phyloP scores from a whole-genome alignment of 2,113 vertebrate species.

The Cavia porcellus region DNA sequence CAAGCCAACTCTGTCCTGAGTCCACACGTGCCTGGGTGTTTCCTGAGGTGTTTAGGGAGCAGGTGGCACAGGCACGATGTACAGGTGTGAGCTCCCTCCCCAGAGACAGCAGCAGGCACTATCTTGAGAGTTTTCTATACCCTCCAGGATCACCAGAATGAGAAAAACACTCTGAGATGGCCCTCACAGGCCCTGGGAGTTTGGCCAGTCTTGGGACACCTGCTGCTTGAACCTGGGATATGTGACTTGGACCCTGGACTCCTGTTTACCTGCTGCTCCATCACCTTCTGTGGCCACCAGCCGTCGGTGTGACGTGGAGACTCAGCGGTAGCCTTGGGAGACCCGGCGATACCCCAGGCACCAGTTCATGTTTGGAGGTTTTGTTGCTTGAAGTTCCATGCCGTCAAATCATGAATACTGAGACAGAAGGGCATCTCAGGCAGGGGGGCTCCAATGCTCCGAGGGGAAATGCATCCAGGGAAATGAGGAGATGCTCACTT shows the following conservation, averaged over 20 bases:
- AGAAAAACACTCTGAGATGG: neutral
- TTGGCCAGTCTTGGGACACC: neutral
- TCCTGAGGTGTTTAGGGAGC: neutral
- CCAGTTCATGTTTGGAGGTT: neutral
- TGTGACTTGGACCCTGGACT: no score
- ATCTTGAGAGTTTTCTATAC: neutral
- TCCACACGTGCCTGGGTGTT: neutral
- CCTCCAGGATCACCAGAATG: neutral
- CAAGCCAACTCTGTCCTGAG: neutral
- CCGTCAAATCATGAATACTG: neutral
- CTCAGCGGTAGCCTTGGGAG: neutral
- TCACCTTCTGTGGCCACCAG: no score
- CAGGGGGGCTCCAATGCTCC: neutral
- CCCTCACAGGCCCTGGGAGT: neutral
- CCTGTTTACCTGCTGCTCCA: rapidly evolving
- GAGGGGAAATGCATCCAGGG: neutral
- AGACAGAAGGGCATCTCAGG: neutral
- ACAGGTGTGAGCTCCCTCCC: neutral
- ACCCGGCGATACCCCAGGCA: neutral
- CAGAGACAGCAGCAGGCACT: neutral
- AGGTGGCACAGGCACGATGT: neutral
- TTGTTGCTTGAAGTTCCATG: neutral
- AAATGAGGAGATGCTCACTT: neutral
- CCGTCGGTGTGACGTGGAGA: no score
- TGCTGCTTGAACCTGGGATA: no score